Evolutionary conservation across 2,797 vertebrate genomes (phyloP), one percentile per base, ranked within the genome.

Genomic region (Halcyon chelicuti): DNA sequence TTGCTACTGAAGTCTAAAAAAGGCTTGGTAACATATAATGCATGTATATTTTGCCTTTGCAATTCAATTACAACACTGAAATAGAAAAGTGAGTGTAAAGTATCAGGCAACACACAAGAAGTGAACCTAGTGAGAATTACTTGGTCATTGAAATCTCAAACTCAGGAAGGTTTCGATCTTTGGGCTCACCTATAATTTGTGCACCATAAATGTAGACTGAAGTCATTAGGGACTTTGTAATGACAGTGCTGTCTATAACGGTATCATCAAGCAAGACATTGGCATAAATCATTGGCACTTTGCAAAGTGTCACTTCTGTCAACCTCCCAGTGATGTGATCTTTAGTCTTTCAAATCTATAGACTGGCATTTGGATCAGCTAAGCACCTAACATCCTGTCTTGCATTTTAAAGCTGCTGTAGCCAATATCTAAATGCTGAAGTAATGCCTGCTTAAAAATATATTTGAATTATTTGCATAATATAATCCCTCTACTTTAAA

Each of bases 331-430:
- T 99, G 99, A 99, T 99, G 99, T 99, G 99, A 99, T 99, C 99
- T 99, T 99, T 99, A 99, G 98, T 99, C 99, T 99, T 99, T 98
- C 98, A 98, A 98, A 99, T 99, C 99, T 99, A 99, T 99, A 99
- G 99, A 99, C 99, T 99, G 99, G 99, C 99, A 99, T 99, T 99
- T 99, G 99, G 99, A 99, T 99, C 98, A 98, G 98, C 98, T 98
- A 98, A 98, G 97, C 98, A 98, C 98, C 98, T 98, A 97, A 89
- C 97, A 97, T 93, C 98, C 98, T 98, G 98, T 97, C 98, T 98
- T 99, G 99, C 99, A 99, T 99, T 99, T 99, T 99, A 99, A 99
- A 99, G 96, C 98, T 97, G 89, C 76, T 97, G 96, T 97, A 98
- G 98, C 99, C 98, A 95, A 99, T 99, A 99, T 98, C 97, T 97